These are phyloP conservation scores for Tribolium madens DNA, from an alignment of 1,140 invertebrate genomes.

Conservation along the genomic window DNA sequence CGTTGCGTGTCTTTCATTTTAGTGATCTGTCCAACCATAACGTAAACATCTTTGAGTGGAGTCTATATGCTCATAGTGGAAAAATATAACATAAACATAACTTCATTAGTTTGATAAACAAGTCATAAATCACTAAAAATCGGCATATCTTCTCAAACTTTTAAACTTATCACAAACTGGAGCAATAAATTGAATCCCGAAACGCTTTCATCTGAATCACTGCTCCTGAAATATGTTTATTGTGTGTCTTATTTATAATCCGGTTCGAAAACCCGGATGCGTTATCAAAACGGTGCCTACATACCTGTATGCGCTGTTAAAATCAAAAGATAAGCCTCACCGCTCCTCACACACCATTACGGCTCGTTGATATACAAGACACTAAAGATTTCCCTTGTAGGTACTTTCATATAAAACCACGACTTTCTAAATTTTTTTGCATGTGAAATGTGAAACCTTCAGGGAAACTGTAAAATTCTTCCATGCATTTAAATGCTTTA, in stretches of 20 bases:
- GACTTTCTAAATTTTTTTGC: conserved; percentile 63
- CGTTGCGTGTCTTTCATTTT: background rate
- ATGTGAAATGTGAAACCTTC: conserved; percentile 54
- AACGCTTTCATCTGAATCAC: conserved; percentile 28
- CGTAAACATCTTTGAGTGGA: background rate
- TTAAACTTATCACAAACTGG: conserved; percentile 30
- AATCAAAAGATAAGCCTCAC: conserved; percentile 5
- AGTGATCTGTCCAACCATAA: background rate
- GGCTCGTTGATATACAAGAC: conserved; percentile 6
- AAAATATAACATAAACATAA: conserved; percentile 13
- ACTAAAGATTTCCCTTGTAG: conserved; percentile 30
- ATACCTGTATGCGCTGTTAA: background rate
- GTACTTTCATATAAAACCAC: conserved; percentile 52
- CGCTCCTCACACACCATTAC: background rate
- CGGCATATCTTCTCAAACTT: conserved; percentile 15
- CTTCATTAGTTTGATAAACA: conserved; percentile 33
- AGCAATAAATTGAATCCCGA: conserved; percentile 18
- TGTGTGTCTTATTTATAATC: conserved; percentile 34
- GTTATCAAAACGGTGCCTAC: background rate
- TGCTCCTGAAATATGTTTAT: conserved; percentile 29
- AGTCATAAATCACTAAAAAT: conserved; percentile 24
- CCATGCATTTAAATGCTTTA: conserved; percentile 66
- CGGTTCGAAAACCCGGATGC: background rate
- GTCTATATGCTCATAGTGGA: background rate
- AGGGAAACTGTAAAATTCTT: conserved; percentile 64